These are phyloP conservation scores for Meta bourneti DNA, from an alignment of 2,888 invertebrate genomes.

Conservation along the genomic window DNA sequence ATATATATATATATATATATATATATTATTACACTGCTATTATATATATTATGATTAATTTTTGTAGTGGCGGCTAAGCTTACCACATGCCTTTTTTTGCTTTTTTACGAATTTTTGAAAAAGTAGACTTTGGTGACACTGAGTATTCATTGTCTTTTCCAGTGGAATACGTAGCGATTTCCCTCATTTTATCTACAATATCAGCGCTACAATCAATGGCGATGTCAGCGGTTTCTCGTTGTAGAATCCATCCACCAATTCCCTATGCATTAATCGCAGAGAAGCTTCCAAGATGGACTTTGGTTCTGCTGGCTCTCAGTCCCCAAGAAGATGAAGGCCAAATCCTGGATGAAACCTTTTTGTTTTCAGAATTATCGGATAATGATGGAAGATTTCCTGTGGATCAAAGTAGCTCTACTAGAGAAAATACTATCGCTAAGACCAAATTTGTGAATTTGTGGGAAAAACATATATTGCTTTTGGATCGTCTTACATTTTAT, in stretches of 20 bases:
- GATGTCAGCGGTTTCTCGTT: background rate
- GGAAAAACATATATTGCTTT: conserved; percentile 26
- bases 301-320: background rate
- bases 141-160: background rate
- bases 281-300: conserved; percentile 24
- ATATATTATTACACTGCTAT: too few relatives aligned
- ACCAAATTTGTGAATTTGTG: background rate
- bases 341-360: background rate
- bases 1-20: too few relatives aligned
- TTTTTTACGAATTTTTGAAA: too few relatives aligned
- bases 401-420: background rate
- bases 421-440: too few relatives aligned
- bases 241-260: conserved; percentile 19
- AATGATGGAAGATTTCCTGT: background rate
- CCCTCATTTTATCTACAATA: conserved; percentile 1
- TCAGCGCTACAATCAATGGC: conserved; percentile 3
- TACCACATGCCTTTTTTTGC: too few relatives aligned
- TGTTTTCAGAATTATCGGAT: conserved; percentile 24
- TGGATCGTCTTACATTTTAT: conserved; percentile 40
- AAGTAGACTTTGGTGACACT: too few relatives aligned
- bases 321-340: background rate
- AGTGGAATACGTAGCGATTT: conserved; percentile 27
- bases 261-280: background rate
- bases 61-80: too few relatives aligned
- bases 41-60: too few relatives aligned